phyloP scores from a whole-genome alignment of 35 echinoderm and acorn worm species.

The Holothuria glaberrima region DNA sequence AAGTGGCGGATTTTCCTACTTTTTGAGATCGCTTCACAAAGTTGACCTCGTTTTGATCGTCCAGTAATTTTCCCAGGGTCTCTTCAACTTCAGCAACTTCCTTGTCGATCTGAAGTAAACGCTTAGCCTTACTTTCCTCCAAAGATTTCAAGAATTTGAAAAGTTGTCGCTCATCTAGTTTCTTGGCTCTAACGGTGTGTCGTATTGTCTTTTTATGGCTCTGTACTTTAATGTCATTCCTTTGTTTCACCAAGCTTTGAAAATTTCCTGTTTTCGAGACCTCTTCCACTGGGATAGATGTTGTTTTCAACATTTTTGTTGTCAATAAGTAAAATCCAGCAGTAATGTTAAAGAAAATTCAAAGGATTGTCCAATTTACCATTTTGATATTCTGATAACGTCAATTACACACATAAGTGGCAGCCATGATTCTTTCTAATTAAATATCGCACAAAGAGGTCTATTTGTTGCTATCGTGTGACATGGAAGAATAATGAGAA shows the following conservation, averaged over 20 bases:
- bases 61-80: constrained; percentile 64
- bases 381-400: too few relatives aligned
- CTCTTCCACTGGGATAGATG: background rate
- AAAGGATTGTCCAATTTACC: background rate
- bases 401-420: too few relatives aligned
- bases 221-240: constrained; percentile 60
- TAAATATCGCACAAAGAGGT: too few relatives aligned
- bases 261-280: background rate
- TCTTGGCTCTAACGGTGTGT: constrained; percentile 84
- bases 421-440: too few relatives aligned
- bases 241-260: background rate
- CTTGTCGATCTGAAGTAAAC: constrained; percentile 85
- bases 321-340: background rate
- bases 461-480: too few relatives aligned
- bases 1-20: background rate
- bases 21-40: constrained; percentile 21
- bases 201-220: constrained; percentile 84
- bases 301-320: background rate
- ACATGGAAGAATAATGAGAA: too few relatives aligned
- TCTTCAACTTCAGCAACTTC: constrained; percentile 81
- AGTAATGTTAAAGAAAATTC: background rate
- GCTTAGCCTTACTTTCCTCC: constrained; percentile 68
- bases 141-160: constrained; percentile 78
- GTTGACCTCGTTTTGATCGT: constrained; percentile 59
- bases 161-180: constrained; percentile 83